Evolutionary conservation across 2,888 invertebrate species (phyloP).

Genomic region (Acanthosepion pharaonis): DNA sequence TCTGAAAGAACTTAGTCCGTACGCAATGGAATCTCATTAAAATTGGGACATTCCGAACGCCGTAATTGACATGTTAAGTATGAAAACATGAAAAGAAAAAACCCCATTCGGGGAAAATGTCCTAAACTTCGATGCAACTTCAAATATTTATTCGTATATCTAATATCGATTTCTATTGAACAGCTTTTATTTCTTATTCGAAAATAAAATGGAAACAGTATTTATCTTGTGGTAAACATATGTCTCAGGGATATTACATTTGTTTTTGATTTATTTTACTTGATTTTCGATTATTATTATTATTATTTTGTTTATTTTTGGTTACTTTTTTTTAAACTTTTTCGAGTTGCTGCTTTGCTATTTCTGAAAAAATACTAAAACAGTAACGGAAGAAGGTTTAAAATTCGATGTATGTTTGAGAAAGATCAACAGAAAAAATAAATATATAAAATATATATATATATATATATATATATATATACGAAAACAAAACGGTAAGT

Average conservation of each 20-base stretch:
- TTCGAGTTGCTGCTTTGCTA: background rate
- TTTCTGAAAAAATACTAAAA: background rate
- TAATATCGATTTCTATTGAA: background rate
- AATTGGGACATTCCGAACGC: background rate
- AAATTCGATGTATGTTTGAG: background rate
- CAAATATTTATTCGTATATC: background rate
- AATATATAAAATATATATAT: too few relatives aligned
- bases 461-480: too few relatives aligned
- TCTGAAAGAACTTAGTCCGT: background rate
- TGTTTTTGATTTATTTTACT: too few relatives aligned
- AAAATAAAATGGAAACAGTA: background rate
- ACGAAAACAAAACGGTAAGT: too few relatives aligned
- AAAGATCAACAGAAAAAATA: background rate
- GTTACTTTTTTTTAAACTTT: too few relatives aligned
- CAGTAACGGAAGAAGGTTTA: background rate
- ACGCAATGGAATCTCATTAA: background rate
- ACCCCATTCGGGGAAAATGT: background rate
- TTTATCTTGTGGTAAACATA: background rate
- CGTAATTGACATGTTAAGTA: background rate
- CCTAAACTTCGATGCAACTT: background rate
- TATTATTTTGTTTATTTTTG: too few relatives aligned
- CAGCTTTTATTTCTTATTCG: background rate
- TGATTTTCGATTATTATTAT: too few relatives aligned
- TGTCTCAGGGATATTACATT: background rate
- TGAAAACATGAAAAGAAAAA: constrained; percentile 2